Percentiles rank a stretch among this genome's conserved stretches.
Evolutionary conservation across 2,113 vertebrate species (phyloP).

Genomic region (Raja brachyura): DNA sequence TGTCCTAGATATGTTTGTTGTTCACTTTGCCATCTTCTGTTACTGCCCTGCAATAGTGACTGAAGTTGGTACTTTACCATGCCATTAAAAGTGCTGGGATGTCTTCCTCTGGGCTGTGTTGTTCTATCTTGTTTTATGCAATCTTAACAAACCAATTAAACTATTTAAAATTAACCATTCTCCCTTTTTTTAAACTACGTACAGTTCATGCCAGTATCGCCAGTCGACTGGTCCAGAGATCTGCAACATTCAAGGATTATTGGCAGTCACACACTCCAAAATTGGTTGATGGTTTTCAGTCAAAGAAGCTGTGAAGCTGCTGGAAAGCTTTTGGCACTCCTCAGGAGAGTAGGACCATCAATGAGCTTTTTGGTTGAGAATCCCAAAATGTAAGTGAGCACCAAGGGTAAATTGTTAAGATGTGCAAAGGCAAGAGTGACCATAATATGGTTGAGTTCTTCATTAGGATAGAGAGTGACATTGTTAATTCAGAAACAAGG

Average conservation of each 20-base stretch:
- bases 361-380: constrained; percentile 45
- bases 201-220: constrained; percentile 47
- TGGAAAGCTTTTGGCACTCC: constrained; percentile 44
- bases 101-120: background rate
- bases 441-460: too few species aligned
- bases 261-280: constrained; percentile 42
- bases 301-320: constrained; percentile 41
- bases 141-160: background rate
- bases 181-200: constrained; percentile 13
- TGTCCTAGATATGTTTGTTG: too few species aligned
- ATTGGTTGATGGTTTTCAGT: constrained; percentile 47
- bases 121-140: background rate
- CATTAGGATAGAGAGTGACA: too few species aligned
- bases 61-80: too few species aligned
- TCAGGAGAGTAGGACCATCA: constrained; percentile 47
- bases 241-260: constrained; percentile 46
- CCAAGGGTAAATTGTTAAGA: background rate
- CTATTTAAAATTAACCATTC: background rate
- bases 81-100: too few species aligned
- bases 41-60: too few species aligned
- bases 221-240: constrained; percentile 53
- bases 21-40: too few species aligned
- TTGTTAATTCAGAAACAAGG: too few species aligned
- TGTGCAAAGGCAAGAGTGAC: too few species aligned
- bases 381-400: constrained; percentile 48